Percentiles rank a stretch among this genome's conserved stretches.
Evolutionary conservation across 1,140 invertebrate species (phyloP).

Genomic region (Drosophila dunni): DNA sequence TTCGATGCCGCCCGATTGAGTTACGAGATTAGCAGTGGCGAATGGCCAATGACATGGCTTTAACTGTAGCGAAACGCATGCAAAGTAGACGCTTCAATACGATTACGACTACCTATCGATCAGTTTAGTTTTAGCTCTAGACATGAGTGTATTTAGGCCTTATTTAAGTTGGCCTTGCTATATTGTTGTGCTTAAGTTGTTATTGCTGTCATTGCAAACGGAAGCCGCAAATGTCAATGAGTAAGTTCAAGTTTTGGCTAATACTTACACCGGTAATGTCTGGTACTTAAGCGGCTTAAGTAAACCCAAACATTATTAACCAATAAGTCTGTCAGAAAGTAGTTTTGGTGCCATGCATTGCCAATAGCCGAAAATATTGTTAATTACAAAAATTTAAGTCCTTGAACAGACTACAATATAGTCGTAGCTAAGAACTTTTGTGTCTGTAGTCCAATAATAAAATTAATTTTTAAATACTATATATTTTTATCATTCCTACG

Average conservation of each 20-base stretch:
- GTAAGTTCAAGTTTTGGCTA: background rate
- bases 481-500: too few species aligned
- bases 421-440: too few species aligned
- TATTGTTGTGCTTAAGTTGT: background rate
- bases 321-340: background rate
- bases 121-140: slow-evolving; percentile 28
- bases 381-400: too few species aligned
- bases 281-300: background rate
- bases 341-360: too few species aligned
- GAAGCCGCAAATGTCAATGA: background rate
- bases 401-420: too few species aligned
- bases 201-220: background rate
- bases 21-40: slow-evolving; percentile 50
- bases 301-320: background rate
- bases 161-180: background rate
- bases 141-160: slow-evolving; percentile 5
- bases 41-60: slow-evolving; percentile 48
- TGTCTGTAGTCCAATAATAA: too few species aligned
- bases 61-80: slow-evolving; percentile 19
- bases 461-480: too few species aligned
- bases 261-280: background rate
- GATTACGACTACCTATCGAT: slow-evolving; percentile 26
- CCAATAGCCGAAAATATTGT: too few species aligned
- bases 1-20: slow-evolving; percentile 45
- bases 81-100: slow-evolving; percentile 10